These are phyloP conservation scores for Oxygymnocypris stewartii DNA, from an alignment of 2,113 vertebrate species.

Conservation along the genomic window DNA sequence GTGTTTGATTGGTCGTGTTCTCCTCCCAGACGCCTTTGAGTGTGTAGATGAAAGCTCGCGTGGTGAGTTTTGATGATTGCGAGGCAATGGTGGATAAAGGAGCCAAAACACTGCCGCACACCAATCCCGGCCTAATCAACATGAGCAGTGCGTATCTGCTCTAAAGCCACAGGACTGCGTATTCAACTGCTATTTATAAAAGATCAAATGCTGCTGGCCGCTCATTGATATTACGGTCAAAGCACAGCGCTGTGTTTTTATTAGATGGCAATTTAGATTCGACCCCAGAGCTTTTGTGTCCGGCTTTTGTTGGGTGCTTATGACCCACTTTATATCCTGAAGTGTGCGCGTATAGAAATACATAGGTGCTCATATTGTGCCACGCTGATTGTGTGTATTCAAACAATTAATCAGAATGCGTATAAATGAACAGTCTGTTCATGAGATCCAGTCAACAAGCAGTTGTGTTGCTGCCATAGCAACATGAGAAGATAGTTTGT, in stretches of 20 bases:
- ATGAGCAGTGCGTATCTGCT: background rate
- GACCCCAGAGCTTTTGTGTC: background rate
- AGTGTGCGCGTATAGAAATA: background rate
- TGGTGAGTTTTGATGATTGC: constrained; percentile 49
- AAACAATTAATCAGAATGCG: constrained; percentile 5
- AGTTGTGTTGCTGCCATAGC: constrained; percentile 52
- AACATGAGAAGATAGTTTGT: constrained; percentile 49
- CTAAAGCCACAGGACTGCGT: background rate
- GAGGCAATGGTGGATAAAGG: constrained; percentile 19
- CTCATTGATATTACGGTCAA: constrained; percentile 14
- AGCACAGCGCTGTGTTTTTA: background rate
- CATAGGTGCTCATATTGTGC: background rate
- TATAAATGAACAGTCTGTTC: background rate
- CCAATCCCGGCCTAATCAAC: constrained; percentile 41
- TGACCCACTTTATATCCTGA: constrained; percentile 24
- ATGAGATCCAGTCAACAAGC: constrained; percentile 30
- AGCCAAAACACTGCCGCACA: constrained; percentile 8
- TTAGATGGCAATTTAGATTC: background rate
- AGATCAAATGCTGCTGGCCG: constrained; percentile 28
- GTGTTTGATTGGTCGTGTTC: constrained; percentile 51
- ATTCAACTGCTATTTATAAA: constrained; percentile 34
- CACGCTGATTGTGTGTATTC: constrained; percentile 4
- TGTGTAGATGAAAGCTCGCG: constrained; percentile 48
- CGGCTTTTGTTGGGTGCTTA: background rate
- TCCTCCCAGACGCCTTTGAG: constrained; percentile 42